Evolutionary conservation across 2,113 vertebrate genomes (phyloP).

Genomic region (Tauraco erythrolophus): DNA sequence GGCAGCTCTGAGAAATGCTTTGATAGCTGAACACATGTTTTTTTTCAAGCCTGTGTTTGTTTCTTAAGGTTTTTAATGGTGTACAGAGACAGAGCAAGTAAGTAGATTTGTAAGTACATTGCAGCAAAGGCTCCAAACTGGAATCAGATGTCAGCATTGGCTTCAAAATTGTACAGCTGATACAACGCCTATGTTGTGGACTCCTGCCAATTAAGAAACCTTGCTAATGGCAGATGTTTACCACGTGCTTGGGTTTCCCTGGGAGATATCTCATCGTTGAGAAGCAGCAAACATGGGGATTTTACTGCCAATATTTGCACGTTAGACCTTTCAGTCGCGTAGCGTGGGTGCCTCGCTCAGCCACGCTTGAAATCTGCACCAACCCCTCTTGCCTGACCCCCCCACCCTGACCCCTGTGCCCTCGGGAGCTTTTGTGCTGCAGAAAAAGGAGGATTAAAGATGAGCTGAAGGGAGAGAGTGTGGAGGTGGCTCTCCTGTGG

Average conservation of each 20-base stretch:
- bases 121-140: background rate
- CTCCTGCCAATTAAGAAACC: background rate
- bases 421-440: background rate
- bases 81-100: background rate
- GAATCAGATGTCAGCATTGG: slow-evolving; percentile 39
- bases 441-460: background rate
- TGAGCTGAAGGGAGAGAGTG: background rate
- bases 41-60: slow-evolving; percentile 27
- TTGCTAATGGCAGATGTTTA: background rate
- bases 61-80: background rate
- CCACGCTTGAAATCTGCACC: fast-evolving
- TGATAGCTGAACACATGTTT: background rate
- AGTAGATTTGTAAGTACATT: background rate
- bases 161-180: background rate
- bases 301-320: background rate
- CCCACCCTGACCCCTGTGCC: fast-evolving
- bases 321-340: background rate
- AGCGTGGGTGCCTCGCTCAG: background rate
- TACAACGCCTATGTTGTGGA: background rate
- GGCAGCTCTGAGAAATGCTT: background rate
- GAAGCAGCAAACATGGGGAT: background rate
- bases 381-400: background rate
- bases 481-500: background rate
- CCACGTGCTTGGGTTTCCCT: background rate
- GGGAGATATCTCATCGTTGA: background rate